phyloP scores from a whole-genome alignment of 1,140 invertebrate genomes.

The Drosophila punjabiensis region DNA sequence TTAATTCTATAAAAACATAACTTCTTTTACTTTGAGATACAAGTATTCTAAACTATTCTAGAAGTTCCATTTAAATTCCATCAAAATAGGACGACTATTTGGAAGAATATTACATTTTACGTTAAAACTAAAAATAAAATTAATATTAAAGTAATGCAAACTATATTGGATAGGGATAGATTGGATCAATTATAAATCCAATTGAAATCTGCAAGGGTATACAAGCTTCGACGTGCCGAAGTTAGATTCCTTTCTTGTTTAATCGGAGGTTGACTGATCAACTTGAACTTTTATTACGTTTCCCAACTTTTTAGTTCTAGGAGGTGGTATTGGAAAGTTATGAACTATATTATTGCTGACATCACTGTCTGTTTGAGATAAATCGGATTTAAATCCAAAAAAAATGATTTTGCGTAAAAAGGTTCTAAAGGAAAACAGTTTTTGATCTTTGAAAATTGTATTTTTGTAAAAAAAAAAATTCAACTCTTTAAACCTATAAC shows the following conservation, averaged over 20 bases:
- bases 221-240: too few species aligned
- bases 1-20: too few species aligned
- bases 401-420: not conserved
- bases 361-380: not conserved
- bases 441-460: not conserved
- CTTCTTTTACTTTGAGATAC: too few species aligned
- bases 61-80: too few species aligned
- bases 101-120: too few species aligned
- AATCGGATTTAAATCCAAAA: not conserved
- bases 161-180: too few species aligned
- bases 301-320: slow-evolving; percentile 24
- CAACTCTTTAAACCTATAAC: slow-evolving; percentile 71
- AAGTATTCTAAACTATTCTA: too few species aligned
- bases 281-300: not conserved
- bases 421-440: not conserved
- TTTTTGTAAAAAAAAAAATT: slow-evolving; percentile 1
- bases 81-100: too few species aligned
- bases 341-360: not conserved
- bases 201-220: too few species aligned
- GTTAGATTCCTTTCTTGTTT: not conserved
- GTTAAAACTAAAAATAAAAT: too few species aligned
- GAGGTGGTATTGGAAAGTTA: slow-evolving; percentile 32
- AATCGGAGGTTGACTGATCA: not conserved
- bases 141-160: too few species aligned
- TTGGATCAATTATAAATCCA: too few species aligned